Evolutionary conservation across 1,140 invertebrate species (phyloP), one percentile per base, ranked within the genome.

Genomic region (Pseudomyrmex sp.): DNA sequence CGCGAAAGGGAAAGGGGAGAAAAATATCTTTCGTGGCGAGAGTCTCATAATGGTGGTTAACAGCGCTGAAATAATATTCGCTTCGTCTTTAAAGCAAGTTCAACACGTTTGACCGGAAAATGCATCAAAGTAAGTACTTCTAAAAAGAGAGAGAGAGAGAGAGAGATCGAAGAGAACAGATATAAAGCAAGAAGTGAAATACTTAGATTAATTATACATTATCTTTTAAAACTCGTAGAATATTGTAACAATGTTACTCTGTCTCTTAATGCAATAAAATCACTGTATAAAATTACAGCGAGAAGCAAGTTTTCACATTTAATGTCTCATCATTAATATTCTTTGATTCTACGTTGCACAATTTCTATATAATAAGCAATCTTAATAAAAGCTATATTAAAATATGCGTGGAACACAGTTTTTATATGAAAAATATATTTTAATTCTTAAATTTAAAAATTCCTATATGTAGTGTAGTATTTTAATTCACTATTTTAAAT

Each of bases 31-130:
- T 2, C n/a, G 46, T 50, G 23, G 76, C 20, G 61, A 61, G 23
- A 72, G 59, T 80, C 20, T 80, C 76, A 80, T 80, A 80, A 80
- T 70, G n/a, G 35, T 35, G 35, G 66, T 13, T 70, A 80, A 70
- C 13, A 48, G 66, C 35, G 20, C 54, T 65, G 54, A 72, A 59
- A 72, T 80, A 72, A 80, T 80, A 72, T 79, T 79, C 54, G 63
- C 65, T 13, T 58, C 15, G 35, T 80, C 66, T 72, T 61, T 72
- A 50, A 72, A 72, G 20, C 66, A 72, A 54, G 54, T 66, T 61
- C 44, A 54, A 23, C 44, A 70, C 44, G 20, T 70, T 54, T 12
- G n/a, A 26, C 15, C 3, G 3, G 65, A 72, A 80, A 61, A 62
- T 35, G 20, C 44, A 72, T 12, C 2, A 70, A 80, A 9, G 9